Evolutionary conservation across 2,797 vertebrate species (phyloP).

Genomic region (Ispidina picta): DNA sequence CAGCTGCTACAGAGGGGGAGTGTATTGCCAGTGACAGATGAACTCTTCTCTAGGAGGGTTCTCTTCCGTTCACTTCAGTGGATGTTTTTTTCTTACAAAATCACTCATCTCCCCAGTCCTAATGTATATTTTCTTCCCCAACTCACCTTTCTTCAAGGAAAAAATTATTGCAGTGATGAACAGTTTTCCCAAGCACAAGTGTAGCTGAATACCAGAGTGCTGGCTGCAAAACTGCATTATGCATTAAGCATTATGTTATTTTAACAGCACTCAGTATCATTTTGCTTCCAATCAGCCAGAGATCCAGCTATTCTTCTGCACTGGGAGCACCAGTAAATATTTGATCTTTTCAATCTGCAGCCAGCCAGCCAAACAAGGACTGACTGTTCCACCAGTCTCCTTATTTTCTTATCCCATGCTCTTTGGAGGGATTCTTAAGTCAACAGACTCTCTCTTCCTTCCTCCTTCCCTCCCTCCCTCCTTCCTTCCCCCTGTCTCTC

Average conservation of each 20-base stretch:
- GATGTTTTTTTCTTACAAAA: background rate
- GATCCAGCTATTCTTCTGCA: constrained; percentile 23
- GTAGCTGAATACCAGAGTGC: background rate
- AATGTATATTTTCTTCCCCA: background rate
- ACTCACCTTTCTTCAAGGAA: background rate
- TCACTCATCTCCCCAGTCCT: background rate
- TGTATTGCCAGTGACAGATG: background rate
- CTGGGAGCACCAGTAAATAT: constrained; percentile 56
- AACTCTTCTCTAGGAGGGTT: background rate
- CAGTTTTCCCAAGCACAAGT: background rate
- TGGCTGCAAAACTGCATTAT: constrained; percentile 42
- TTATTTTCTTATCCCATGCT: constrained; percentile 58
- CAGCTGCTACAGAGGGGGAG: background rate
- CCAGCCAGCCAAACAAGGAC: constrained; percentile 47
- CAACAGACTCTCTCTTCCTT: background rate
- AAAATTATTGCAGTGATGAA: background rate
- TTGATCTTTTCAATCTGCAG: constrained; percentile 48
- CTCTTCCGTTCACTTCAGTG: background rate
- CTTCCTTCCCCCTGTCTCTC: background rate
- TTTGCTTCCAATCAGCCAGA: constrained; percentile 46
- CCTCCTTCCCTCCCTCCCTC: background rate
- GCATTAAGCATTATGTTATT: constrained; percentile 48
- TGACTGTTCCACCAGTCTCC: constrained; percentile 23
- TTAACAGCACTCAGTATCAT: background rate
- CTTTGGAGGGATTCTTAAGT: constrained; percentile 40